Evolutionary conservation across 2,113 vertebrate species (phyloP), one percentile per base, ranked within the genome.

Genomic region (Syngnathus floridae): DNA sequence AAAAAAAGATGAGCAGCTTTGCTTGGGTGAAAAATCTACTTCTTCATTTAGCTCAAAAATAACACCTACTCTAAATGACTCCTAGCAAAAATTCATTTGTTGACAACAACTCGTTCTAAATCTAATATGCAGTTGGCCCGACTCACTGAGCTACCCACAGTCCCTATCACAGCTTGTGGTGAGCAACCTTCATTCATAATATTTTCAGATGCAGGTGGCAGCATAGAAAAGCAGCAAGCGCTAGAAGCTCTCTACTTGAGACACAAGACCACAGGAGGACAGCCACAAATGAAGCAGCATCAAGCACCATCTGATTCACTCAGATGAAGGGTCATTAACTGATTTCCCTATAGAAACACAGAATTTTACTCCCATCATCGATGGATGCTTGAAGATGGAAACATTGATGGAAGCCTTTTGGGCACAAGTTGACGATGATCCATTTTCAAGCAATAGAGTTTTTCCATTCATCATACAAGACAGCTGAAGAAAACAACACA

Each of bases 281-380:
- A 57, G 56, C 41, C 40, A 55, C 31, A 66, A n/a, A 51, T 19
- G 2, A 75, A 62, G 35, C 35, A 37, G 57, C 38, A 64, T 46
- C 65, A 62, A 17, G 61, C 22, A 65, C 36, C 51, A 1, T 81
- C 75, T 82, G 63, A 75, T 71, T 73, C 74, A 56, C 74, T 86
- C 82, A 84, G 82, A 46, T 46, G 19, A 37, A 37, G 16, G 16
- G 10, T 7, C 22, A 26, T 22, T 12, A 26, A 26, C 21, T 5
- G 11, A 5, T 54, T 21, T 54, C 21, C 13, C 51, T 13, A 22
- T 13, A 7, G 13, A 43, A 13, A 43, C 41, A 43, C 41, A 14
- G 11, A 43, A 43, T 4, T 43, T 12, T 35, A 22, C 4, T 14
- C 35, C 38, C 0, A 4, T 62, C 17, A 3, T 16, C 60, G 67